phyloP scores from a whole-genome alignment of 1,140 invertebrate species.

The Chlorops oryzae region DNA sequence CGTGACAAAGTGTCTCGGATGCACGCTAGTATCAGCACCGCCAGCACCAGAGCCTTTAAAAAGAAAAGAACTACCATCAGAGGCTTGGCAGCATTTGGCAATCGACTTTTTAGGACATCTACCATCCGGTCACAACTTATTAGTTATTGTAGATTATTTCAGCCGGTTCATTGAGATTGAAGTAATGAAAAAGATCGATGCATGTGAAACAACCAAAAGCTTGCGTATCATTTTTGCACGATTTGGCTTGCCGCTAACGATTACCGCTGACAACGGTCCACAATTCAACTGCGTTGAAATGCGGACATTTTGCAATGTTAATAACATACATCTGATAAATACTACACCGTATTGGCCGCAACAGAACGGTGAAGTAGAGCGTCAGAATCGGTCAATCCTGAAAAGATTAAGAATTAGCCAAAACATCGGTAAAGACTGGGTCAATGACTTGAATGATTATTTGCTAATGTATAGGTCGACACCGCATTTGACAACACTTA shows the following conservation, averaged over 20 bases:
- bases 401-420: conserved; percentile 24
- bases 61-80: conserved; percentile 21
- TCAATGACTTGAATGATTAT: conserved; percentile 24
- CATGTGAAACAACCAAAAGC: conserved; percentile 14
- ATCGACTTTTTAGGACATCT: conserved; percentile 29
- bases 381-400: conserved; percentile 33
- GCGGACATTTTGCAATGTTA: conserved; percentile 19
- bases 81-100: conserved; percentile 26
- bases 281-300: conserved; percentile 24
- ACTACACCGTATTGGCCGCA: conserved; percentile 34
- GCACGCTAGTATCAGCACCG: conserved; percentile 22
- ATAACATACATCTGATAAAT: conserved; percentile 24
- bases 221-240: conserved; percentile 7
- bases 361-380: conserved; percentile 39
- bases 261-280: conserved; percentile 25
- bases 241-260: background rate
- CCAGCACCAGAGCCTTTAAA: conserved; percentile 29
- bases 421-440: conserved; percentile 13
- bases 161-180: conserved; percentile 17
- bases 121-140: conserved; percentile 23
- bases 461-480: conserved; percentile 38
- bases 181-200: conserved; percentile 21
- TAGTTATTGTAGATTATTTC: conserved; percentile 25
- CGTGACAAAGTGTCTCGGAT: conserved; percentile 25
- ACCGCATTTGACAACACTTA: conserved; percentile 34